Conservation (phyloP, 1,140 invertebrate species). For the Pomacea maculata region DNA sequence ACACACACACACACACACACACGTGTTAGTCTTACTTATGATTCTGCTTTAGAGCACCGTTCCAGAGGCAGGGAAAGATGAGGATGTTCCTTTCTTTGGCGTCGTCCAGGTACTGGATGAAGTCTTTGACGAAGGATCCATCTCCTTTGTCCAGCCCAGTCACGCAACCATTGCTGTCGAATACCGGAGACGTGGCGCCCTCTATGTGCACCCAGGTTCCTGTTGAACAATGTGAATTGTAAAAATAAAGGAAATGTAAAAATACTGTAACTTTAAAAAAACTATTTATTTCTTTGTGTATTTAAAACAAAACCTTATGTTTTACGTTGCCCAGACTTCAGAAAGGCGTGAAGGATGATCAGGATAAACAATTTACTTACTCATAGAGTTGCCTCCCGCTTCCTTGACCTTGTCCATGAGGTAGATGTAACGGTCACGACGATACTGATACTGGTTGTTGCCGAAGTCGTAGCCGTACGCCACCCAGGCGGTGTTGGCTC, state of each 20-base stretch:
- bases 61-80: constrained; percentile 64
- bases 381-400: constrained; percentile 63
- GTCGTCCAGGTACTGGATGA: constrained; percentile 37
- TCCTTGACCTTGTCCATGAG: constrained; percentile 55
- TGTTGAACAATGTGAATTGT: constrained; percentile 42
- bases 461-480: constrained; percentile 58
- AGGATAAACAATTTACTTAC: constrained; percentile 49
- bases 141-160: constrained; percentile 36
- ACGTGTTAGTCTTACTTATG: background rate
- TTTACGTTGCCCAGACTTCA: background rate
- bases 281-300: background rate
- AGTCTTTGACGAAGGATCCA: constrained; percentile 45
- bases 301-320: background rate
- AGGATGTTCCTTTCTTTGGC: constrained; percentile 53
- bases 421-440: constrained; percentile 45
- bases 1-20: no score
- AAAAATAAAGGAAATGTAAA: constrained; percentile 51
- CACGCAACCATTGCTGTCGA: constrained; percentile 40
- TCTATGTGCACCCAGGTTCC: constrained; percentile 67
- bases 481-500: constrained; percentile 65
- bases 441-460: constrained; percentile 56
- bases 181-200: constrained; percentile 58
- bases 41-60: constrained; percentile 62
- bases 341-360: background rate
- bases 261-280: background rate